These are phyloP conservation scores for Meloidogyne floridensis DNA, from an alignment of 1,140 invertebrate species.

Conservation along the genomic window DNA sequence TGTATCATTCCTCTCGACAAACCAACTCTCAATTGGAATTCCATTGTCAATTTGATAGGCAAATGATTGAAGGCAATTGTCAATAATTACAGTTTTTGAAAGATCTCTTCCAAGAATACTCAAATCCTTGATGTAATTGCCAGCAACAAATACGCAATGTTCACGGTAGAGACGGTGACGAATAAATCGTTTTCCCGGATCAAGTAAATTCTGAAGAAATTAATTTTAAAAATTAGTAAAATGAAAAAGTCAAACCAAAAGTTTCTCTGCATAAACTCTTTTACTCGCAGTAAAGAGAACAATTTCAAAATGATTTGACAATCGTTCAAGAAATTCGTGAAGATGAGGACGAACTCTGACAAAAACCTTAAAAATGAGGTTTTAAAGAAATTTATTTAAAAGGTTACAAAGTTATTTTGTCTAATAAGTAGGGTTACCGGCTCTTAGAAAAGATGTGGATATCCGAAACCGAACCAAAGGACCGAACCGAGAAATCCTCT, in stretches of 20 bases:
- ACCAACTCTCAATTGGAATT: constrained; percentile 96
- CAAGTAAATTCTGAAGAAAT: constrained; percentile 76
- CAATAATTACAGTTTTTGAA: constrained; percentile 85
- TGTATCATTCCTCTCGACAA: constrained; percentile 83
- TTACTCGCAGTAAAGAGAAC: constrained; percentile 95
- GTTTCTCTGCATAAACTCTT: constrained; percentile 89
- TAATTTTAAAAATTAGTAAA: neutral
- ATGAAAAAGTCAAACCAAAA: constrained; percentile 69
- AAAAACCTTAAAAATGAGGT: constrained; percentile 73
- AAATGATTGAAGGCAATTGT: constrained; percentile 89
- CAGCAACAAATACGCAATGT: constrained; percentile 90
- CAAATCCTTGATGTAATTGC: constrained; percentile 94
- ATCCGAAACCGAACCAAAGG: no score
- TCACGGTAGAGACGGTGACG: constrained; percentile 85
- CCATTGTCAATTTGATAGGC: constrained; percentile 91
- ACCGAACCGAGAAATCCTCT: no score
- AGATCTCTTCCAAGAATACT: constrained; percentile 88
- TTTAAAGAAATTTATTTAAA: constrained; percentile 3
- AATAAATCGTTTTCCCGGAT: constrained; percentile 81
- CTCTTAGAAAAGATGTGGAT: no score
- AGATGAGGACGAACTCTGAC: constrained; percentile 88
- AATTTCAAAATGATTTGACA: constrained; percentile 87
- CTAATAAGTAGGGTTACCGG: no score
- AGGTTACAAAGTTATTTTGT: neutral
- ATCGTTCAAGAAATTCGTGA: constrained; percentile 84